Conservation (phyloP, 2,797 vertebrate genomes). For the Hemibagrus guttatus region DNA sequence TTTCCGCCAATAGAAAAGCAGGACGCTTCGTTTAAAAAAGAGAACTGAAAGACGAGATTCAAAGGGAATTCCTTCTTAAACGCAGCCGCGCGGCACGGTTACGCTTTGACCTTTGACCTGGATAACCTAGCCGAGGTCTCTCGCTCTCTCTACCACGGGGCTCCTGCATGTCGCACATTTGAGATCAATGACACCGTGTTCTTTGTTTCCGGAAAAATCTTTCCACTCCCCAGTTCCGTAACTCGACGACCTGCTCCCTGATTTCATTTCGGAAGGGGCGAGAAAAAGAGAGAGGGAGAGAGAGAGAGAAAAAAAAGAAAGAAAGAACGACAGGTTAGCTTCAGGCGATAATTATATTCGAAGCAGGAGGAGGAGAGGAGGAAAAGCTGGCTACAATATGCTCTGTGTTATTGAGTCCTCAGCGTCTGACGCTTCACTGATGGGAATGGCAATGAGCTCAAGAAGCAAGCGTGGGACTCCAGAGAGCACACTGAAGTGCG, state of each 20-base stretch:
- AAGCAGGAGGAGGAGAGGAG: slow-evolving; percentile 46
- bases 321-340: slow-evolving; percentile 56
- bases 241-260: slow-evolving; percentile 61
- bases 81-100: background rate
- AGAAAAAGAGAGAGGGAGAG: slow-evolving; percentile 34
- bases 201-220: slow-evolving; percentile 38
- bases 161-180: background rate
- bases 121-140: background rate
- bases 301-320: slow-evolving; percentile 41
- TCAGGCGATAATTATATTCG: slow-evolving; percentile 58
- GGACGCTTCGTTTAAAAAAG: background rate
- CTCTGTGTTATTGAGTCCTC: slow-evolving; percentile 43
- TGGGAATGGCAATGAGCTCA: slow-evolving; percentile 39
- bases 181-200: background rate
- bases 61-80: background rate
- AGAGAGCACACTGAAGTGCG: slow-evolving; percentile 1
- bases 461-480: slow-evolving; percentile 20
- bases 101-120: background rate
- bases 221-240: slow-evolving; percentile 55
- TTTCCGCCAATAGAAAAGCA: background rate
- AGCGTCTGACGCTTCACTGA: slow-evolving; percentile 20
- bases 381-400: slow-evolving; percentile 55
- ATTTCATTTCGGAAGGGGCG: slow-evolving; percentile 56
- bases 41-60: background rate
- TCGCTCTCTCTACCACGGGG: background rate